Evolutionary conservation across 2,888 invertebrate genomes (phyloP), one percentile per base, ranked within the genome.

Genomic region (Melanargia galathea): DNA sequence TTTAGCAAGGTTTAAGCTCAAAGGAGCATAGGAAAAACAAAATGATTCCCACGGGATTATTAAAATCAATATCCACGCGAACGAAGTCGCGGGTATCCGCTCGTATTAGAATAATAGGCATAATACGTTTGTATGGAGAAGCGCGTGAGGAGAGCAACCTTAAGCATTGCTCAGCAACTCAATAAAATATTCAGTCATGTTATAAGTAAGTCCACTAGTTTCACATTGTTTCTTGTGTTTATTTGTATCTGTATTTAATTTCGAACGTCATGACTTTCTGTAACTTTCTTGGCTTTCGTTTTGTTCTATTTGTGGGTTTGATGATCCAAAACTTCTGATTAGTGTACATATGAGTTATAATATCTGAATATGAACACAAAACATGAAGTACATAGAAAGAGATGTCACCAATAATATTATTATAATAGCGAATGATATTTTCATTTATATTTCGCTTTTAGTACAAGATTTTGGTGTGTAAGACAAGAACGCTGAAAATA

Each of bases 111-210:
- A n/a, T n/a, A n/a, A n/a, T n/a, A n/a, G n/a, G n/a, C n/a, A n/a
- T n/a, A n/a, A n/a, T n/a, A n/a, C n/a, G n/a, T n/a, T n/a, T n/a
- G n/a, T n/a, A n/a, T n/a, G n/a, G n/a, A n/a, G n/a, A n/a, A n/a
- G n/a, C n/a, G n/a, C n/a, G n/a, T n/a, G n/a, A n/a, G n/a, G n/a
- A n/a, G n/a, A n/a, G n/a, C n/a, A n/a, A n/a, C n/a, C n/a, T n/a
- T 54, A 33, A 60, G 62, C 49, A 62, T 57, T 63, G 58, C 55
- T 64, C 57, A 57, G 57, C 43, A 60, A 58, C n/a, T 58, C 54
- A 64, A 64, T 67, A 62, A 64, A 62, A 61, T 46, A 61, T 57
- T 61, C 57, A 57, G 22, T 55, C 30, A n/a, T 38, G 13, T 24
- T 45, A 43, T 61, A 38, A 54, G 22, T 61, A 38, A 54, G 22